phyloP scores from a whole-genome alignment of 2,797 vertebrate species.

The Sardinella longiceps region DNA sequence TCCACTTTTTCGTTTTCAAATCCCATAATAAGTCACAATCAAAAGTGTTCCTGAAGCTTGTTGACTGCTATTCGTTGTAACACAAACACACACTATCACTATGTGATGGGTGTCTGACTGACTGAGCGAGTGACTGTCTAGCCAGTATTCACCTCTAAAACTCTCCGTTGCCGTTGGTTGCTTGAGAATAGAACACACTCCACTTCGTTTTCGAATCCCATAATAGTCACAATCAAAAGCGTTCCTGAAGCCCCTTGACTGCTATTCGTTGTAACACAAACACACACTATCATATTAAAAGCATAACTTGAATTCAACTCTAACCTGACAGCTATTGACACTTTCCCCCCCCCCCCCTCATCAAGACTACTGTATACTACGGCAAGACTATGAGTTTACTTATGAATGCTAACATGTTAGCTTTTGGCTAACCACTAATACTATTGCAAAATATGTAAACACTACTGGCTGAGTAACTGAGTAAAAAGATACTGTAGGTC shows the following conservation, averaged over 20 bases:
- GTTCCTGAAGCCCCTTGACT: background rate
- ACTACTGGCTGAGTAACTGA: background rate
- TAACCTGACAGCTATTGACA: no score
- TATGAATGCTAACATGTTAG: background rate
- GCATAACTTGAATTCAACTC: no score
- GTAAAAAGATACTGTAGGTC: background rate
- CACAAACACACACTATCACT: background rate
- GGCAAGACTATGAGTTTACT: background rate
- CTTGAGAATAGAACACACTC: background rate
- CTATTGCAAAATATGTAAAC: background rate
- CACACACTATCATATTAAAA: background rate
- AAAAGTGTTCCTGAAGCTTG: background rate
- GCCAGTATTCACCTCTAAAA: background rate
- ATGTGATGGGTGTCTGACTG: background rate
- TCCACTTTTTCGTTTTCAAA: background rate
- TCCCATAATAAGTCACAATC: background rate
- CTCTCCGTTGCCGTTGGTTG: background rate
- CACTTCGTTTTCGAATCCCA: background rate
- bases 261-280: background rate
- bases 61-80: background rate
- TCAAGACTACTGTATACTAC: no score
- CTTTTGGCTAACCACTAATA: background rate
- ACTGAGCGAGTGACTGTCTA: background rate
- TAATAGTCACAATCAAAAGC: background rate
- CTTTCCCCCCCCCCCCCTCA: no score